Conservation (phyloP, 2,113 vertebrate species). For the Mobula birostris region DNA sequence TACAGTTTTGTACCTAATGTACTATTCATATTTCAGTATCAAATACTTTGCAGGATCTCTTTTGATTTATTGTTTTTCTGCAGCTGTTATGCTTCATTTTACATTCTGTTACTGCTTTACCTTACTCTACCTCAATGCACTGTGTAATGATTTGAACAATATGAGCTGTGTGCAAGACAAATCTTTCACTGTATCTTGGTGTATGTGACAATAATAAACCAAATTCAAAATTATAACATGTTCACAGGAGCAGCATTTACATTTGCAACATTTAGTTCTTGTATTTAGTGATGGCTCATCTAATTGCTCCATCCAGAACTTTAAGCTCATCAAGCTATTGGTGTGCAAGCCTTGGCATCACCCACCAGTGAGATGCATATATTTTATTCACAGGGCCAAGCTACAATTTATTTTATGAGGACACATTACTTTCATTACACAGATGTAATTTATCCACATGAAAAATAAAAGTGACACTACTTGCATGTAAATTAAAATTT, state of each 20-base stretch:
- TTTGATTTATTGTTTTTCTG: background rate
- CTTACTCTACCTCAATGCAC: too few species aligned
- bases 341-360: background rate
- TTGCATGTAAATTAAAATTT: constrained; percentile 27
- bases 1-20: background rate
- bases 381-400: background rate
- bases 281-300: background rate
- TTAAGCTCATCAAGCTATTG: constrained; percentile 1
- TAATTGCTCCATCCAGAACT: constrained; percentile 11
- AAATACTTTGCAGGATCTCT: background rate
- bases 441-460: background rate
- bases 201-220: too few species aligned
- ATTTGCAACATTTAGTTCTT: background rate
- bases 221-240: too few species aligned
- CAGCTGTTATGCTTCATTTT: too few species aligned
- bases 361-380: background rate
- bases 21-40: too few species aligned
- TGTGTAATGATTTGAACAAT: too few species aligned
- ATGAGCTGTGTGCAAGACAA: too few species aligned
- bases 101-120: too few species aligned
- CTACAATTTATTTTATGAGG: background rate
- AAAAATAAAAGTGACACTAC: constrained; percentile 32
- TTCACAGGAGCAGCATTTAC: background rate
- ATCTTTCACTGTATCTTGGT: too few species aligned
- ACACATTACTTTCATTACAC: background rate